Evolutionary conservation across 2,888 invertebrate genomes (phyloP), one percentile per base, ranked within the genome.

Genomic region (Copidosoma aretas): DNA sequence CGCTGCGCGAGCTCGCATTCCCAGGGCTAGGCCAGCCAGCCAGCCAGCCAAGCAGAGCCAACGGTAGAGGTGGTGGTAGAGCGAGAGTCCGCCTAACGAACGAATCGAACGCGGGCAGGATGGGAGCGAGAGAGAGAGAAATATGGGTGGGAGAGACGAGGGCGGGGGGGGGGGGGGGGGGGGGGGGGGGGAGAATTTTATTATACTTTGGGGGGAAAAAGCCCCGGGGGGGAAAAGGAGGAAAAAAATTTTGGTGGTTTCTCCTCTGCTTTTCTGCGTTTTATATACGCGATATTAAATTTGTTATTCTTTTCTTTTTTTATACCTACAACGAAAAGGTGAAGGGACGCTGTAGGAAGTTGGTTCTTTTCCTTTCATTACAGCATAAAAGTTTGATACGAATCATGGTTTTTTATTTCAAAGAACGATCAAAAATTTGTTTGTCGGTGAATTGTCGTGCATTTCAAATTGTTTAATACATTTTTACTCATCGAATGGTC

Each of bases 1-100:
- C 75, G 74, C 57, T 22, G 75, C 75, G 73, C 75, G 75, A 73
- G 77, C 80, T 80, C 77, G 80, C 82, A 83, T 82, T 82, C 82
- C 82, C 83, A 82, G 82, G 81, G 80, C 80, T 79, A 77, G 75
- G 73, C 78, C 72, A 77, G 68, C 32, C 60, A 39, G 60, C 64
- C 17, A 58, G n/a, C n/a, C n/a, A n/a, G n/a, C n/a, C n/a, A n/a
- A n/a, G n/a, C n/a, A n/a, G n/a, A n/a, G n/a, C n/a, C n/a, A 52
- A 59, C 63, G n/a, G 39, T 56, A 21, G 32, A 5, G 32, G 32
- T 32, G 32, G 32, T 32, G 32, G 32, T 32, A 8, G 32, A 3
- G 32, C 32, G 32, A 32, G 32, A 32, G 32, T 5, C 43, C 17
- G 43, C 43, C 76, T 81, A 79, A 78, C 80, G 78, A 80, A 77